These are phyloP conservation scores for Drosophila merina DNA, from an alignment of 2,888 invertebrate species.

Conservation along the genomic window DNA sequence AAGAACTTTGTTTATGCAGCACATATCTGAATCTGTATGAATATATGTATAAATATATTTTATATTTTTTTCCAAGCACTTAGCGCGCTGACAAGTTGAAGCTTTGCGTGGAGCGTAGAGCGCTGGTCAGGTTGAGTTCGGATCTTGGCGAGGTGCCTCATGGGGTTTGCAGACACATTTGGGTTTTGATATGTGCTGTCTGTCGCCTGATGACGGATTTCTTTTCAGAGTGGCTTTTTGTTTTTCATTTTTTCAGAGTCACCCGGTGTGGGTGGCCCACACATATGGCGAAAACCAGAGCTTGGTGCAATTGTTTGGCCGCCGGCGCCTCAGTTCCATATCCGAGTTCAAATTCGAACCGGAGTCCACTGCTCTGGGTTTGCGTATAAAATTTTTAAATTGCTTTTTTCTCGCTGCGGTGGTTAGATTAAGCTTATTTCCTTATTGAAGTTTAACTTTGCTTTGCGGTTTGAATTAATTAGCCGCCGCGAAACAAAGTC, in stretches of 20 bases:
- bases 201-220: conserved; percentile 73
- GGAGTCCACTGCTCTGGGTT: conserved; percentile 29
- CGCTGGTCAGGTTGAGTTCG: conserved; percentile 41
- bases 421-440: conserved; percentile 75
- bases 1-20: conserved; percentile 29
- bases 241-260: conserved; percentile 29
- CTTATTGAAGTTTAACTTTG: conserved; percentile 69
- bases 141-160: conserved; percentile 22
- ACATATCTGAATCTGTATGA: neutral
- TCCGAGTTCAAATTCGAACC: conserved; percentile 24
- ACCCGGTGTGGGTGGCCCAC: conserved; percentile 76
- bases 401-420: conserved; percentile 71
- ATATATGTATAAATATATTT: conserved; percentile 9
- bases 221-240: conserved; percentile 48
- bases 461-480: conserved; percentile 77
- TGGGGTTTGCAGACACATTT: conserved; percentile 59
- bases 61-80: conserved; percentile 68
- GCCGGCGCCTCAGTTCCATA: conserved; percentile 66
- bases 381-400: conserved; percentile 76
- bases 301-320: conserved; percentile 72
- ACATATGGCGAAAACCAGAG: conserved; percentile 49
- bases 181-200: conserved; percentile 75
- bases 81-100: conserved; percentile 79
- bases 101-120: conserved; percentile 64
- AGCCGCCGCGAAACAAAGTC: conserved; percentile 60